Base-by-base conservation (phyloP, 2,113 vertebrate species). In the Antechinus stuartii region DNA sequence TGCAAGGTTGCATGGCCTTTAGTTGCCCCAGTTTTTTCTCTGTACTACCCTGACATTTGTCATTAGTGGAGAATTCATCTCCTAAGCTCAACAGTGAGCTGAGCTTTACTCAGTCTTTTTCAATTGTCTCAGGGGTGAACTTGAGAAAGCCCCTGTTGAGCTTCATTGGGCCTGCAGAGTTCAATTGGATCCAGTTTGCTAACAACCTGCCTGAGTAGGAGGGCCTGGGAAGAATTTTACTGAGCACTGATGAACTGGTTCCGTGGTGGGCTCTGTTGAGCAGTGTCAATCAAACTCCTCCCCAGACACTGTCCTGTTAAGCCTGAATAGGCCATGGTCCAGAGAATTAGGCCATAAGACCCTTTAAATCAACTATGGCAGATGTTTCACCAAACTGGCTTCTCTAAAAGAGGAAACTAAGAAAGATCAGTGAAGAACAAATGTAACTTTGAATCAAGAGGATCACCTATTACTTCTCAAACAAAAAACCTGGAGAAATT, bases 111-210 rank as follows among this genome's bases (percentile, higher is more conserved):
- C 55, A 55, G 52, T 56, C 92, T 54, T 89, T 95, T 92, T 46
- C 2, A 84, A 47, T 0, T 61, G 35, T 49, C 94, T 96, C 90
- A 1, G 92, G 95, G 91, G 92, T 26, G 91, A 95, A 50, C 91
- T 7, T 8, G 12, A 8, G 35, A 46, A 93, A 92, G 49, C 30
- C 42, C 61, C 23, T 3, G 0, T 3, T 49, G 49, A 89, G 89
- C 19, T n/a, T 42, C n/a, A 0, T 0, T 24, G n/a, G 92, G 47
- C 22, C 0, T 8, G 52, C 11, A 0, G 25, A 84, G 42, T 47
- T 54, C 35, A 14, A 49, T 0, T 3, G 27, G 42, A 95, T 46
- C 93, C 68, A 3, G 7, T 90, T 27, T 49, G 25, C 46, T 90
- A 90, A 52, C 90, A 90, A 90, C 25, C n/a, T 90, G 90, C 90